Evolutionary conservation across 2,797 vertebrate genomes (phyloP).

Genomic region (Borostomias antarcticus): DNA sequence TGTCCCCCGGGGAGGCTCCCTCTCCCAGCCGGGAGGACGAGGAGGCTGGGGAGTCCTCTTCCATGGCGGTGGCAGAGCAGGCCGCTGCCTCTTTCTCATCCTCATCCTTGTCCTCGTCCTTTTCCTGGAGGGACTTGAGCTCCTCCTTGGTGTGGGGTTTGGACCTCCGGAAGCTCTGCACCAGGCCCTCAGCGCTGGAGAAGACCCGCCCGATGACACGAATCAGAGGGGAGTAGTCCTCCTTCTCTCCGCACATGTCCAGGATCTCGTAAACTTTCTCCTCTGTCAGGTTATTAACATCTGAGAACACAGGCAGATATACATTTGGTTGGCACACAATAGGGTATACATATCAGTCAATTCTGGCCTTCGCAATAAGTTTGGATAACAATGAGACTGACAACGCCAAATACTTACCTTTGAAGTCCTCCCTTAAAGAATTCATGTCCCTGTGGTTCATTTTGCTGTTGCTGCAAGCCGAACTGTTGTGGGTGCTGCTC

Average conservation of each 20-base stretch:
- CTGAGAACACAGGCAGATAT: constrained; percentile 61
- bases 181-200: constrained; percentile 95
- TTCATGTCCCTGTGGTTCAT: constrained; percentile 90
- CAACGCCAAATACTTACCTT: constrained; percentile 79
- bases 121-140: constrained; percentile 95
- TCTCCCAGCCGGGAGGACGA: constrained; percentile 77
- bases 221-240: constrained; percentile 95
- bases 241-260: constrained; percentile 89
- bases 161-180: constrained; percentile 93
- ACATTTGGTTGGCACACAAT: background rate
- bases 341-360: background rate
- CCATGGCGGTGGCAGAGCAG: constrained; percentile 86
- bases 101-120: constrained; percentile 98
- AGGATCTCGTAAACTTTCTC: constrained; percentile 97
- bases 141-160: constrained; percentile 97
- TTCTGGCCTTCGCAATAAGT: no score
- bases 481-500: constrained; percentile 89
- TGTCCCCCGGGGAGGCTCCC: constrained; percentile 82
- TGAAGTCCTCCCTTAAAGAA: constrained; percentile 90
- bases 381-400: no score
- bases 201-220: constrained; percentile 95
- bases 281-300: constrained; percentile 94
- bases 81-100: constrained; percentile 93
- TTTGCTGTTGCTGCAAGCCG: constrained; percentile 86
- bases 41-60: constrained; percentile 87